Percentiles rank a stretch among this genome's conserved stretches.
These are phyloP conservation scores for Oostethus manadensis DNA, from an alignment of 2,113 vertebrate genomes.

Conservation along the genomic window DNA sequence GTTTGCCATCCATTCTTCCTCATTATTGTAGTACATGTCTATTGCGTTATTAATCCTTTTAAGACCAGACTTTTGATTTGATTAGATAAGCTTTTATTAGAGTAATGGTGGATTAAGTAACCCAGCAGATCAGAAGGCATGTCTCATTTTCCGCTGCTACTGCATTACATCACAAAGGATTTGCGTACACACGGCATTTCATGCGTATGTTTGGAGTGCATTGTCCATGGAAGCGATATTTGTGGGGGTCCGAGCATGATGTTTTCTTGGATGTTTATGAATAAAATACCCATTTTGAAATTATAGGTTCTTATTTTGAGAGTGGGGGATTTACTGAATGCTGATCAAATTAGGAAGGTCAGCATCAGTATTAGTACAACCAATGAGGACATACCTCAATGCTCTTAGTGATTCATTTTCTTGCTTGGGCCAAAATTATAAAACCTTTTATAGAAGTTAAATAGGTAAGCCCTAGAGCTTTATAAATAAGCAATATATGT, in stretches of 20 bases:
- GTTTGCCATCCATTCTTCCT: conserved; percentile 16
- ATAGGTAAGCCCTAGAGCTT: no score
- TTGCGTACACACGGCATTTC: background rate
- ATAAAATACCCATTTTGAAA: no score
- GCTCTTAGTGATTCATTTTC: no score
- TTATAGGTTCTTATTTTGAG: no score
- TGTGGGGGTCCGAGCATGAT: background rate
- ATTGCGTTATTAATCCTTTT: conserved; percentile 60
- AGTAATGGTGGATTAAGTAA: conserved; percentile 62
- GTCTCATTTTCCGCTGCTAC: conserved; percentile 22
- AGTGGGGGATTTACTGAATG: no score
- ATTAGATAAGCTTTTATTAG: conserved; percentile 64
- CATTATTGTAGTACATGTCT: conserved; percentile 31
- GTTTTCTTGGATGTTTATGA: background rate
- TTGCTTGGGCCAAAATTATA: no score
- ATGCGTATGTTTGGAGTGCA: conserved; percentile 9
- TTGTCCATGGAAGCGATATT: background rate
- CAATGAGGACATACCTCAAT: no score
- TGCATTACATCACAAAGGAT: conserved; percentile 9
- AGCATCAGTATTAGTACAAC: no score
- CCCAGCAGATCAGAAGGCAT: conserved; percentile 33
- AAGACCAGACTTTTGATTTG: conserved; percentile 47
- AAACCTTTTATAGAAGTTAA: no score
- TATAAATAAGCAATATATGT: no score
- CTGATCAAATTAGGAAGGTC: no score